Conservation (phyloP, 2,113 vertebrate genomes). For the Rhinogobius similis region DNA sequence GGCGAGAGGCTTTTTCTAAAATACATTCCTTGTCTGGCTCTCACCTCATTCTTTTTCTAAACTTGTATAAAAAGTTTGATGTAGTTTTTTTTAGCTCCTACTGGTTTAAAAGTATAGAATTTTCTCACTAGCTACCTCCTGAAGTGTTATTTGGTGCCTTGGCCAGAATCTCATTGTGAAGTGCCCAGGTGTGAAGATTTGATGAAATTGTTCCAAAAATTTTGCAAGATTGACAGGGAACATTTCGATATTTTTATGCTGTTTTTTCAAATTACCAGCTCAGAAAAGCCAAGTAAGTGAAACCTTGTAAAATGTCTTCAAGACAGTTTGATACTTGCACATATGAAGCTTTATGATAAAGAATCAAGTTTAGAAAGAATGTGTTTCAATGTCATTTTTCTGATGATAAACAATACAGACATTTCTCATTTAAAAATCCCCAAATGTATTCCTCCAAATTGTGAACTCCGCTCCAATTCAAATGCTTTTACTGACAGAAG, state of each 20-base stretch:
- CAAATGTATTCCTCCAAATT: no score
- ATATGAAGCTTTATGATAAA: not conserved
- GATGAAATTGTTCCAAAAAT: slow-evolving; percentile 2
- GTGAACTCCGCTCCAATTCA: no score
- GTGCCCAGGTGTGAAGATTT: slow-evolving; percentile 5
- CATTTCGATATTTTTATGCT: slow-evolving; percentile 4
- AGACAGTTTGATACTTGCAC: not conserved
- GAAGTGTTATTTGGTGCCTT: slow-evolving; percentile 6
- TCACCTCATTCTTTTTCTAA: slow-evolving; percentile 10
- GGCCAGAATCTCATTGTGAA: not conserved
- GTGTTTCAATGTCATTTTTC: not conserved
- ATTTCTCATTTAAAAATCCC: no score
- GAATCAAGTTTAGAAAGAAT: not conserved
- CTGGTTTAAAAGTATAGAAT: slow-evolving; percentile 34
- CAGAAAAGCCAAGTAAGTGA: not conserved
- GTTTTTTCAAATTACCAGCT: not conserved
- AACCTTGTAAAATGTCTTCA: not conserved
- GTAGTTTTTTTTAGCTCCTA: slow-evolving; percentile 24
- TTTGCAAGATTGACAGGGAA: not conserved
- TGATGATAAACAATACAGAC: no score
- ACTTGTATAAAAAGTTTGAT: slow-evolving; percentile 20
- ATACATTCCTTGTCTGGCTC: slow-evolving; percentile 26
- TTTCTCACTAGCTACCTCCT: not conserved
- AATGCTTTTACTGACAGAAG: no score
- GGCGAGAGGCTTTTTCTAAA: slow-evolving; percentile 24